These are phyloP conservation scores for Suncus etruscus DNA, from an alignment of 2,113 vertebrate genomes.

Conservation along the genomic window DNA sequence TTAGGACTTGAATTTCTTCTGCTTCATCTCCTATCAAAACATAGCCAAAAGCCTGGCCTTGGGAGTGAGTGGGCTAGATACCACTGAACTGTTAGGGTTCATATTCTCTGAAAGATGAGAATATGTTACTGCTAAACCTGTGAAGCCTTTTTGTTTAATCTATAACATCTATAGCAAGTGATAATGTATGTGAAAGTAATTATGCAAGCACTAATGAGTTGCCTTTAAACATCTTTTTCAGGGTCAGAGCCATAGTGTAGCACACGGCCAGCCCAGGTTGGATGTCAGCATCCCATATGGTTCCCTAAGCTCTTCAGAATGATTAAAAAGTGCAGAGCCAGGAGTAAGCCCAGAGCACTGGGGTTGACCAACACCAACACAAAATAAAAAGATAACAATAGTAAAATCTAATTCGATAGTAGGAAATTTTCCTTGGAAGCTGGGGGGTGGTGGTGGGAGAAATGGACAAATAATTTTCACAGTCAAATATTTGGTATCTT, in stretches of 20 bases:
- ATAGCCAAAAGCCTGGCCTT: not conserved
- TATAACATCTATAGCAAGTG: constrained; percentile 12
- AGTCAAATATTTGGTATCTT: constrained; percentile 29
- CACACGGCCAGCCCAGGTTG: too few relatives aligned
- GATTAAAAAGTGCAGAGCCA: too few relatives aligned
- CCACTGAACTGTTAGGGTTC: not conserved
- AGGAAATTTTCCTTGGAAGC: too few relatives aligned
- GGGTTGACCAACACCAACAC: too few relatives aligned
- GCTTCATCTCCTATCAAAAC: constrained; percentile 48
- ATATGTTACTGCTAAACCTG: not conserved
- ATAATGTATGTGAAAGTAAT: constrained; percentile 1
- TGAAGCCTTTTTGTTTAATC: constrained; percentile 23
- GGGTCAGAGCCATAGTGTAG: too few relatives aligned
- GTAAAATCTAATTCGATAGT: too few relatives aligned
- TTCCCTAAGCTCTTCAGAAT: too few relatives aligned
- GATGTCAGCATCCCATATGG: too few relatives aligned
- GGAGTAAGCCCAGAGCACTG: too few relatives aligned
- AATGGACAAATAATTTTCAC: constrained; percentile 43
- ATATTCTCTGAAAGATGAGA: constrained; percentile 33
- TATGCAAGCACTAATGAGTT: constrained; percentile 13
- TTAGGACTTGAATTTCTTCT: constrained; percentile 51
- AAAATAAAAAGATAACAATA: too few relatives aligned
- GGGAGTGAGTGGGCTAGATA: not conserved
- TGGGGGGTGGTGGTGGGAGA: too few relatives aligned
- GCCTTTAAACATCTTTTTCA: not conserved